Base-by-base conservation (phyloP, 2,797 vertebrate genomes). In the Chloroceryle amazona region DNA sequence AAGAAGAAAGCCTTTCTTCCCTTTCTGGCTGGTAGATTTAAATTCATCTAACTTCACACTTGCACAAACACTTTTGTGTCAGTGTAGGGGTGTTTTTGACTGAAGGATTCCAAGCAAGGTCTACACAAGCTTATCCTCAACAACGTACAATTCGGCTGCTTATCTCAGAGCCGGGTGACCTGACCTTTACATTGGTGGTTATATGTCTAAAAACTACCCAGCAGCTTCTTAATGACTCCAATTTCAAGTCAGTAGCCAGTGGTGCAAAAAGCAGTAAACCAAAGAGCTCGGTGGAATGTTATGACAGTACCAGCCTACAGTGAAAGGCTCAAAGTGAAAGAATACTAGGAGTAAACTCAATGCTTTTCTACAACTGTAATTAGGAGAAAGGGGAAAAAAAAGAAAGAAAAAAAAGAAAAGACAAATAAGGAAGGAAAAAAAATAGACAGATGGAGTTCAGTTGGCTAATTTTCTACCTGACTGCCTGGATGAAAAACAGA, bases 391-490 rank as follows among this genome's bases (percentile, higher is more conserved):
- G n/a, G 28, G 6, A 14, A 11, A 5, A 10, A 13, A 23, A 31
- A 76, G 22, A 9, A 6, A 11, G 4, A 17, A 10, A 2, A 9
- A 7, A 3, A 6, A 6, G 11, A 11, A 6, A 9, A 44, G 19
- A 44, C 9, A 44, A 42, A 16, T 16, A 8, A 42, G 4, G 10
- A 63, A 18, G 8, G 8, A 29, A 13, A 22, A 11, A 7, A 16
- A 6, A 17, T 62, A 95, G 37, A 87, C 82, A 97, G 84, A 95
- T 89, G 81, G 95, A 96, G 41, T 96, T 97, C 93, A 93, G 85
- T 70, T 96, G 86, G 46, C 57, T 98, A 97, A 97, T 98, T 98
- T 98, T 98, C 97, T 97, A 96, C 94, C 91, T 95, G 95, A 81
- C 76, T 97, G 96, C 89, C 71, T 97, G 78, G 71, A 91, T 95